Evolutionary conservation across 2,888 invertebrate species (phyloP), one percentile per base, ranked within the genome.

Genomic region (Ferdinandea cuprea): DNA sequence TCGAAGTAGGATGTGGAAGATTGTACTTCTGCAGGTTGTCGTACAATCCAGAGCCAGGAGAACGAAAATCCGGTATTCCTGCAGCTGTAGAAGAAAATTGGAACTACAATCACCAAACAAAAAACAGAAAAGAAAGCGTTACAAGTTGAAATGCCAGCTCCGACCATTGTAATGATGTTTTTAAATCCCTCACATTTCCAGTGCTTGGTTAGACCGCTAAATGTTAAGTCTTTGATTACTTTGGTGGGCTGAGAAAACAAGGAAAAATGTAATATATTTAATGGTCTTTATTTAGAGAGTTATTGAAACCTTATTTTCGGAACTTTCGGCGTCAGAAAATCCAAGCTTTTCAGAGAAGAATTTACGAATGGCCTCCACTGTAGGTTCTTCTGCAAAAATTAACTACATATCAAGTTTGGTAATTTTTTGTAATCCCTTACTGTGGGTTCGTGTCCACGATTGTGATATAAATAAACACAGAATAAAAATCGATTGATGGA

Each of bases 91-190:
- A 71, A 44, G 11, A 19, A 74, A 73, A 48, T 17, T 58, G 71
- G 25, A 28, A 7, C 6, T 13, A 13, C 7, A n/a, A 2, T 37
- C 2, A 37, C 3, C 37, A 37, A 37, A n/a, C 11, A 37, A 19
- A n/a, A n/a, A n/a, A n/a, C n/a, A n/a, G 46, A 19, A 46, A 19
- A 17, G 13, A 63, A 21, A 8, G n/a, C 92, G 94, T 94, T 92
- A 97, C 97, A 96, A 52, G 99, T 99, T 1, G 98, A 98, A 88
- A 99, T 98, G 59, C 99, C 99, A 86, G 99, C 99, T 79, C 99
- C 99, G 78, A 97, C 95, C 94, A 99, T 94, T 0, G 97, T 97
- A 72, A 99, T 95, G 69, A 99, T 94, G 87, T 97, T 97, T 89
- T 94, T 94, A 88, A 96, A 96, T 84, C 94, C 93, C 42, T 93